Evolutionary conservation across 2,113 vertebrate genomes (phyloP).

Genomic region (Agelaius tricolor): DNA sequence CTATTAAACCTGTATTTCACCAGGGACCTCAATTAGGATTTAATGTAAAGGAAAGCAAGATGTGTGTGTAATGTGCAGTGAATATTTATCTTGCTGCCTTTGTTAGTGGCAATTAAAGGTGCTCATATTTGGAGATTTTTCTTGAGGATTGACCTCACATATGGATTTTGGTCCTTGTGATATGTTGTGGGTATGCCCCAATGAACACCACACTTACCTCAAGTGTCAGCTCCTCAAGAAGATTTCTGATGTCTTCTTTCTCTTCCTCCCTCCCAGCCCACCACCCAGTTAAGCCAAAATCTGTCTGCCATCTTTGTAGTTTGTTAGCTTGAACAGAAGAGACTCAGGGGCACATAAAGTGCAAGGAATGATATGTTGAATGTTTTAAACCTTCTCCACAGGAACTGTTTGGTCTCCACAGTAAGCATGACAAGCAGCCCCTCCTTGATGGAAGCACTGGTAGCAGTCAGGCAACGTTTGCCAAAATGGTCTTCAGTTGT

Average conservation of each 20-base stretch:
- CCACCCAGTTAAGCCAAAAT: neutral
- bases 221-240: neutral
- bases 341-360: neutral
- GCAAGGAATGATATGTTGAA: neutral
- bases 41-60: neutral
- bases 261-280: neutral
- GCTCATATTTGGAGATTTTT: neutral
- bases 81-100: neutral
- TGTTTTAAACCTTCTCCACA: neutral
- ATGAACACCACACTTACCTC: neutral
- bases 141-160: neutral
- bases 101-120: neutral
- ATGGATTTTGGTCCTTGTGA: accelerated
- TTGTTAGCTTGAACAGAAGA: neutral
- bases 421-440: neutral
- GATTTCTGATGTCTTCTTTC: neutral
- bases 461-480: accelerated
- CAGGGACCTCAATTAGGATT: neutral
- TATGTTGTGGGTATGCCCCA: neutral
- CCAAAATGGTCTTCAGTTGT: neutral
- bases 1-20: neutral
- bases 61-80: neutral
- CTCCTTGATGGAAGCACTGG: neutral
- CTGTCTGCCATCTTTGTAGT: neutral
- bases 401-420: neutral